Percentiles rank a stretch among this genome's conserved stretches.
phyloP scores from a whole-genome alignment of 2,113 vertebrate genomes.

The Aramus guarauna region DNA sequence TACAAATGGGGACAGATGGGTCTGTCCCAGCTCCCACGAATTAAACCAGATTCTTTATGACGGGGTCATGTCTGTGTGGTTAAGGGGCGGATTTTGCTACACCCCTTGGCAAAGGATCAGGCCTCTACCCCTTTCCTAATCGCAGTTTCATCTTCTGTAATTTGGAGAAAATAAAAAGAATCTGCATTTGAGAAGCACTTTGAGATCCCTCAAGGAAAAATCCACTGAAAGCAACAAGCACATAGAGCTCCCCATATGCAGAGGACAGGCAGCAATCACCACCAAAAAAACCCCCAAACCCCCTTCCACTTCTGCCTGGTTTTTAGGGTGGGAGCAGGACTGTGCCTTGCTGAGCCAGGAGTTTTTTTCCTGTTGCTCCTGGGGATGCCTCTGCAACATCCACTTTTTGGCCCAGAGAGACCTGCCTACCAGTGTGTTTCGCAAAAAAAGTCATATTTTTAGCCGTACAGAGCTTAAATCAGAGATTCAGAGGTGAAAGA shows the following conservation, averaged over 20 bases:
- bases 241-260: rapidly evolving
- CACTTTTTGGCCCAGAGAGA: background rate
- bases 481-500: background rate
- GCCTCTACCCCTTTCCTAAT: background rate
- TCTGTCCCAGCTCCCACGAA: background rate
- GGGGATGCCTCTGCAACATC: background rate
- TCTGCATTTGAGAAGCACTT: background rate
- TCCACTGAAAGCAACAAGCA: background rate
- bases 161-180: background rate
- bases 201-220: background rate
- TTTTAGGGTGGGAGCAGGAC: background rate
- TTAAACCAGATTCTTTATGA: background rate
- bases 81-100: background rate
- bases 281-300: background rate
- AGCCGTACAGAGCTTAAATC: background rate
- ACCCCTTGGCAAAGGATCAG: background rate
- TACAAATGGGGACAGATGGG: background rate
- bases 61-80: background rate
- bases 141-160: background rate
- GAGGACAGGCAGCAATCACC: background rate
- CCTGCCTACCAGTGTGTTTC: background rate
- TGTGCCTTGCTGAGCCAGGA: background rate
- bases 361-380: background rate
- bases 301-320: background rate
- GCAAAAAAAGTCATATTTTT: background rate